Evolutionary conservation across 2,888 invertebrate genomes (phyloP).

Genomic region (Omphaloscelis lunosa): DNA sequence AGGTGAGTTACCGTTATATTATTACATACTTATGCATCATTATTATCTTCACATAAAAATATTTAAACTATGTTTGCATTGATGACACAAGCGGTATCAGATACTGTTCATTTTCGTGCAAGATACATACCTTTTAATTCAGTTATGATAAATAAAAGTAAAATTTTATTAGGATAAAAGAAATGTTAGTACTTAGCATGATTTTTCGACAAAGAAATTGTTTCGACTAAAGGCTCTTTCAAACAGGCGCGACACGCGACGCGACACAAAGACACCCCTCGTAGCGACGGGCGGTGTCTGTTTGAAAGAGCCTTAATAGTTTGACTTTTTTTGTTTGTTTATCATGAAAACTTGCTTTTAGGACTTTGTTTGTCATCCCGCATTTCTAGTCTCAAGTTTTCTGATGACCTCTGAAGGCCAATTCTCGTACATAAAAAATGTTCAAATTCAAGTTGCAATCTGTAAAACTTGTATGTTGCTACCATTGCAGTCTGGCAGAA

Average conservation of each 20-base stretch:
- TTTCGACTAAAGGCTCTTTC: too few species aligned
- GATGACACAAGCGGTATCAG: neutral
- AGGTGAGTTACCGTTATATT: constrained; percentile 84
- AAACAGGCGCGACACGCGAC: too few species aligned
- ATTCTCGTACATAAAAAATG: too few species aligned
- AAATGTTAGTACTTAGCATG: neutral
- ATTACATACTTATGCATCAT: neutral
- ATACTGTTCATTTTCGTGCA: neutral
- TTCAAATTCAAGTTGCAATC: too few species aligned
- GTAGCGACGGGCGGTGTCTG: too few species aligned
- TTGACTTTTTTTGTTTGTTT: neutral
- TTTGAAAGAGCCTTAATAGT: too few species aligned
- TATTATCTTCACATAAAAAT: neutral
- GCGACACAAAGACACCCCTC: too few species aligned
- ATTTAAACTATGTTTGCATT: neutral
- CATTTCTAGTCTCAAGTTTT: too few species aligned
- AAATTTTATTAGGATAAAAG: neutral
- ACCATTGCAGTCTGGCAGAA: too few species aligned
- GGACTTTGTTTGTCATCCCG: neutral
- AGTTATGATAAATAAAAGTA: neutral
- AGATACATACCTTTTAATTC: neutral
- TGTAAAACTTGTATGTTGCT: too few species aligned
- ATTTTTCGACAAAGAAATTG: neutral
- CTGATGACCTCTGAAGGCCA: too few species aligned
- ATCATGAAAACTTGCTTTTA: neutral